These are phyloP conservation scores for Falco punctatus DNA, from an alignment of 2,113 vertebrate genomes.

Conservation along the genomic window DNA sequence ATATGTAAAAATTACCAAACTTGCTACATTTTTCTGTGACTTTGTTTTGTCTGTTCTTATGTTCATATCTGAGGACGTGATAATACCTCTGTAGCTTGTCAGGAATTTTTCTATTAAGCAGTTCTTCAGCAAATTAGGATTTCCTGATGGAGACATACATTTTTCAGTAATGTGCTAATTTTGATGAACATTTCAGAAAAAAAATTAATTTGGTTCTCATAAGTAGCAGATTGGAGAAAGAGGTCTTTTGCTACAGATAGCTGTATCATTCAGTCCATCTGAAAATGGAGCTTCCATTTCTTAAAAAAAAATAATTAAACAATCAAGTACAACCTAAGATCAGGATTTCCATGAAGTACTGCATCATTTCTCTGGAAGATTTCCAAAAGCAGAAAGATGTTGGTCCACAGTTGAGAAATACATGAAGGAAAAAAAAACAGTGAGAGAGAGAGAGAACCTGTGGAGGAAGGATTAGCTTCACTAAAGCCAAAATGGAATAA, in stretches of 20 bases:
- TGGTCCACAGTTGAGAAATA: not conserved
- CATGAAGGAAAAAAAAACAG: not conserved
- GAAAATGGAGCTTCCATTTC: not conserved
- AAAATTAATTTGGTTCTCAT: accelerated
- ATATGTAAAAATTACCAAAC: not conserved
- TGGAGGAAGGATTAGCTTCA: not conserved
- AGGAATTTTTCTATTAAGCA: not conserved
- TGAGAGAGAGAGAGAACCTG: not conserved
- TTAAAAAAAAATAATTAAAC: not conserved
- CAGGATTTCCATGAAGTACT: not conserved
- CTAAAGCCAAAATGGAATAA: not conserved
- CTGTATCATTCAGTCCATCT: not conserved
- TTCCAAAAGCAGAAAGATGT: not conserved
- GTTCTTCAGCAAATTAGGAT: not conserved
- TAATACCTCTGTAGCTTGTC: not conserved
- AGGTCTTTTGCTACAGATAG: not conserved
- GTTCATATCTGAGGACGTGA: not conserved
- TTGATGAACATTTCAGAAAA: not conserved
- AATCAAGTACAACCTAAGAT: not conserved
- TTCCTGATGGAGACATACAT: not conserved
- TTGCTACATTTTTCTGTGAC: not conserved
- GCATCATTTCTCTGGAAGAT: not conserved
- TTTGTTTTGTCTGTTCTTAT: not conserved
- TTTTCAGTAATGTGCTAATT: not conserved
- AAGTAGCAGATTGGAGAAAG: not conserved